Evolutionary conservation across 2,113 vertebrate genomes (phyloP).

Genomic region (Muntiacus reevesi): DNA sequence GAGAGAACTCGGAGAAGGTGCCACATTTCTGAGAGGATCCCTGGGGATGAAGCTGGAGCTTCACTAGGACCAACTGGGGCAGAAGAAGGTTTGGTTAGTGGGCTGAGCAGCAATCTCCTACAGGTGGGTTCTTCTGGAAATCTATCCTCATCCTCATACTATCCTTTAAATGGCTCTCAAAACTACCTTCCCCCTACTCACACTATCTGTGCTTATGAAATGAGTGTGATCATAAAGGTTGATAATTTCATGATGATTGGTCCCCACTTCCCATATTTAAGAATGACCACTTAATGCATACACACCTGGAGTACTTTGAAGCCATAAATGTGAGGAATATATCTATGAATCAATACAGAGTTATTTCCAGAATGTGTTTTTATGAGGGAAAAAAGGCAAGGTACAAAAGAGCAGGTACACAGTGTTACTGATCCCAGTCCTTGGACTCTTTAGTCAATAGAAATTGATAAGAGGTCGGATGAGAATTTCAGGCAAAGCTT

Average conservation of each 20-base stretch:
- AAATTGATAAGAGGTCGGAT: not conserved
- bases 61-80: no score
- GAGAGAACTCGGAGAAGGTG: not conserved
- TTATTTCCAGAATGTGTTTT: not conserved
- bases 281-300: not conserved
- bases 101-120: not conserved
- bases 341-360: not conserved
- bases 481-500: not conserved
- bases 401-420: not conserved
- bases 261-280: not conserved
- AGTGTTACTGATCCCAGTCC: not conserved
- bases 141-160: not conserved
- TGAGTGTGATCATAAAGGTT: not conserved
- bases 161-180: not conserved
- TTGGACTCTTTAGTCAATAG: not conserved
- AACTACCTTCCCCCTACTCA: not conserved
- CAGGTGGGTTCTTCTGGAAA: not conserved
- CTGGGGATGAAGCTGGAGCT: not conserved
- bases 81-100: not conserved
- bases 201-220: not conserved
- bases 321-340: not conserved
- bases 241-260: not conserved
- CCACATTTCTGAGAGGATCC: not conserved
- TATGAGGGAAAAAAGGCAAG: not conserved
- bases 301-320: not conserved